Evolutionary conservation across 2,113 vertebrate species (phyloP).

Genomic region (Platycercus adscitus): DNA sequence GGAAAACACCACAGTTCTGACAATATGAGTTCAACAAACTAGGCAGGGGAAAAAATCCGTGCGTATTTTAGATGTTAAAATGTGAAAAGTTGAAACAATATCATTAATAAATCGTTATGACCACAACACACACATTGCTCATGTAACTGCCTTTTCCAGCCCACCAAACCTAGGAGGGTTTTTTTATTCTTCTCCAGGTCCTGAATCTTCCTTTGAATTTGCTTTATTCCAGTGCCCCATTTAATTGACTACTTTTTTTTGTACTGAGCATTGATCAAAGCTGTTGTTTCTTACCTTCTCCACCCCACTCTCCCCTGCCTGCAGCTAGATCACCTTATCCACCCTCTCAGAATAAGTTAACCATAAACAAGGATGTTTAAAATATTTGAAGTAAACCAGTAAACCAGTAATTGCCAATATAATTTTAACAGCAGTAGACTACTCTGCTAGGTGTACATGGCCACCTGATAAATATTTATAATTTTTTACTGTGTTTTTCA

Average conservation of each 20-base stretch:
- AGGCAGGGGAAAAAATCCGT: neutral
- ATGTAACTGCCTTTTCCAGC: neutral
- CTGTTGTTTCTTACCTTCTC: neutral
- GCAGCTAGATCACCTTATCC: neutral
- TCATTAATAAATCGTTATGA: neutral
- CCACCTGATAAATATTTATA: neutral
- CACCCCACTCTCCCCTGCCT: neutral
- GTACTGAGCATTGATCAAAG: neutral
- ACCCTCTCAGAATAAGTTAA: neutral
- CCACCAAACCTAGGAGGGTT: neutral
- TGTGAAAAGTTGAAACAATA: neutral
- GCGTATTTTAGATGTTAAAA: neutral
- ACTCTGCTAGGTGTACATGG: neutral
- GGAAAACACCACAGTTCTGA: neutral
- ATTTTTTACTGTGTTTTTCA: neutral
- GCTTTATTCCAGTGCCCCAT: neutral
- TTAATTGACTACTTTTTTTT: neutral
- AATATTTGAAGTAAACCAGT: neutral
- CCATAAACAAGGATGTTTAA: neutral
- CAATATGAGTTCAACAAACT: neutral
- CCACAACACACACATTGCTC: neutral
- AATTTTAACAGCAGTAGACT: neutral
- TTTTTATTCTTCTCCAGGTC: neutral
- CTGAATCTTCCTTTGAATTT: neutral
- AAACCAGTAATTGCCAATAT: neutral